These are phyloP conservation scores for Eurosta solidaginis DNA, from an alignment of 1,140 invertebrate species.

Conservation along the genomic window DNA sequence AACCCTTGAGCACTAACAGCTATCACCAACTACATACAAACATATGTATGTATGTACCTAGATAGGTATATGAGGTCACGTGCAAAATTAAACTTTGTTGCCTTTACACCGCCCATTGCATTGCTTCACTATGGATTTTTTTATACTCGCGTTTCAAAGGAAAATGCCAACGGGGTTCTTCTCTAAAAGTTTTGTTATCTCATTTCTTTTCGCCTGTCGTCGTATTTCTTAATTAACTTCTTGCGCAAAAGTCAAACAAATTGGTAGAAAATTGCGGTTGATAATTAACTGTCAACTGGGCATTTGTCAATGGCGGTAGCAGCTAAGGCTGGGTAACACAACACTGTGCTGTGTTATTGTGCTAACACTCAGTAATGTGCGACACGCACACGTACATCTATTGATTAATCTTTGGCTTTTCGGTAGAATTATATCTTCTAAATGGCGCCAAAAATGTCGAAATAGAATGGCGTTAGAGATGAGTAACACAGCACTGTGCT, in stretches of 20 bases:
- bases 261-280: constrained; percentile 32
- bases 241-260: constrained; percentile 32
- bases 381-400: no score
- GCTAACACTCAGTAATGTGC: no score
- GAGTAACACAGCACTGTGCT: no score
- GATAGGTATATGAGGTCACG: constrained; percentile 2
- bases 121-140: neutral
- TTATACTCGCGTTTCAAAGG: no score
- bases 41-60: no score
- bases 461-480: no score
- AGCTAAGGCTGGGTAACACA: neutral
- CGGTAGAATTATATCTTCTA: no score
- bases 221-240: constrained; percentile 32
- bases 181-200: neutral
- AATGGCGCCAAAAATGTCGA: no score
- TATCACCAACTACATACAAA: no score
- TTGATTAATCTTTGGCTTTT: no score
- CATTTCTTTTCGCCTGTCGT: neutral
- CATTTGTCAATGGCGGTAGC: neutral
- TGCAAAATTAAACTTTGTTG: neutral
- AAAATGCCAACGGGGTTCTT: no score
- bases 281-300: constrained; percentile 32
- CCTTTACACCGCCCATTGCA: neutral
- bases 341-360: no score
- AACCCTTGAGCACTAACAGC: neutral